Conservation (phyloP, 2,113 vertebrate genomes). For the Polypterus senegalus region DNA sequence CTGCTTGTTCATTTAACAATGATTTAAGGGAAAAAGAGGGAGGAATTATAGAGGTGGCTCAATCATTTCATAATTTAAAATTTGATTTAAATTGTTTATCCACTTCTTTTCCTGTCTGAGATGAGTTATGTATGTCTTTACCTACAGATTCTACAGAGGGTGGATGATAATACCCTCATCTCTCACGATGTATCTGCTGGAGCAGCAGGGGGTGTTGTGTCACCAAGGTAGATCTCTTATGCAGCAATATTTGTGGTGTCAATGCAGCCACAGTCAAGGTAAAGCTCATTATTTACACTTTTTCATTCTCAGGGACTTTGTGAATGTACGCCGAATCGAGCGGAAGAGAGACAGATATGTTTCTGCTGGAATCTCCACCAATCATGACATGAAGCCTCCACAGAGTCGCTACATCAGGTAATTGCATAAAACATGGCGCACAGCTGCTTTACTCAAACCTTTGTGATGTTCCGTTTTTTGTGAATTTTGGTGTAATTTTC, state of each 20-base stretch:
- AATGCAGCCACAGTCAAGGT: not conserved
- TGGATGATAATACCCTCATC: slow-evolving; percentile 86
- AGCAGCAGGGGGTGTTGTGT: slow-evolving; percentile 81
- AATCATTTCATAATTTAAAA: no score
- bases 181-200: slow-evolving; percentile 83
- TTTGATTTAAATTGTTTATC: no score
- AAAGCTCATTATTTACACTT: not conserved
- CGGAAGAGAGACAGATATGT: slow-evolving; percentile 76
- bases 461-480: not conserved
- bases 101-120: no score
- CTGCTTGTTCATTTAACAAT: no score
- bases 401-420: slow-evolving; percentile 79
- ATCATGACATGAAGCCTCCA: slow-evolving; percentile 64
- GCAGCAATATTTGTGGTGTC: not conserved
- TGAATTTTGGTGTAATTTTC: not conserved
- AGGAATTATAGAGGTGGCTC: no score
- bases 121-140: not conserved
- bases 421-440: slow-evolving; percentile 1
- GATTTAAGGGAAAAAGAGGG: no score
- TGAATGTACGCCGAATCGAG: slow-evolving; percentile 86
- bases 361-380: slow-evolving; percentile 78
- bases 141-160: slow-evolving; percentile 74
- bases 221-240: slow-evolving; percentile 62
- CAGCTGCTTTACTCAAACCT: not conserved
- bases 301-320: slow-evolving; percentile 67